Evolutionary conservation across 2,113 vertebrate species (phyloP), one percentile per base, ranked within the genome.

Genomic region (Damaliscus lunatus): DNA sequence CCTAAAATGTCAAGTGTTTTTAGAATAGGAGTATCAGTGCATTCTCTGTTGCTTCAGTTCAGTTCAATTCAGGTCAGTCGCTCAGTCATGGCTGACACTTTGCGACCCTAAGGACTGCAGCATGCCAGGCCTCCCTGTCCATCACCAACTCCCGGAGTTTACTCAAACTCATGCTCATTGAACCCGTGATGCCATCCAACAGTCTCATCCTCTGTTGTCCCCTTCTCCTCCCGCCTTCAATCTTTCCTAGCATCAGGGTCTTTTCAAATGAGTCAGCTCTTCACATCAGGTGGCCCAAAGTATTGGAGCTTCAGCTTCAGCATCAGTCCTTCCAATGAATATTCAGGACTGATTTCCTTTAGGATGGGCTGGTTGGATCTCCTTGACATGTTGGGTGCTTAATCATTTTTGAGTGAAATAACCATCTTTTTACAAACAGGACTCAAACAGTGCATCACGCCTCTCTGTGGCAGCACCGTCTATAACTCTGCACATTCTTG

Each of bases 391-490:
- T 48, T 84, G 46, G 17, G 3, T 52, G 13, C 40, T 71, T 52
- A 77, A 81, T 53, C 14, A 92, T 52, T 67, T 83, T 74, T 55
- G 11, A 67, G 67, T 64, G 29, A 89, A 85, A 50, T 27, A 25
- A 3, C 8, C 93, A 27, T 19, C 67, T 83, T 59, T 71, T 78
- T 31, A 5, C 31, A 67, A 52, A 83, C 93, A 98, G 98, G 94
- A 80, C 9, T 25, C 53, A 27, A 67, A 17, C 8, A 21, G 13
- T 6, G 53, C 10, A 3, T 10, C 92, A 25, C 77, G 87, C 19
- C 59, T 98, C 50, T 98, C 97, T 0, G 0, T 97, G 13, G 98
- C 97, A 14, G 71, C 96, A 0, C 7, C 96, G 0, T 95, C 85
- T 1, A 9, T 96, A 4, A 53, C 96, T 6, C 78, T 96, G 53